phyloP scores from a whole-genome alignment of 1,140 invertebrate species.

The Saccostrea cuccullata region DNA sequence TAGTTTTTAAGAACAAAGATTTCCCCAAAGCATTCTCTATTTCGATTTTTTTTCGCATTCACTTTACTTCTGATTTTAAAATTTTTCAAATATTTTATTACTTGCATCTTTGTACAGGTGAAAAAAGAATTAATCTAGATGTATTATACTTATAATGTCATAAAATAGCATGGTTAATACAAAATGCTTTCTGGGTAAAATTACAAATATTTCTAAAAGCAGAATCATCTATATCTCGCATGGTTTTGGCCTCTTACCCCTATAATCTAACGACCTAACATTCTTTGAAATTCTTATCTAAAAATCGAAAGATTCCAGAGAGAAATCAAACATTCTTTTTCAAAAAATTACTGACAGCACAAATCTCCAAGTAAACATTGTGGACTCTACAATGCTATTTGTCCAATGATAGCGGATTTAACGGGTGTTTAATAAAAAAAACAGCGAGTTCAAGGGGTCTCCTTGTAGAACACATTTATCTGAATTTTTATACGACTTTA shows the following conservation, averaged over 20 bases:
- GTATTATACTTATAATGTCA: too few species aligned
- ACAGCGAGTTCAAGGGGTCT: constrained; percentile 11
- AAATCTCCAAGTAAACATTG: constrained; percentile 1
- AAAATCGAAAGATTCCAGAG: constrained; percentile 10
- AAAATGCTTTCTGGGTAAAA: too few species aligned
- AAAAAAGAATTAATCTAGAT: too few species aligned
- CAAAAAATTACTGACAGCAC: background rate
- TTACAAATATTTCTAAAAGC: too few species aligned
- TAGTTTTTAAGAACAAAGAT: too few species aligned
- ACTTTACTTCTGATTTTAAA: too few species aligned
- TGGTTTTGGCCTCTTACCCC: background rate
- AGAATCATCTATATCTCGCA: background rate
- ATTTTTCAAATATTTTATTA: too few species aligned
- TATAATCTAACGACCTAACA: background rate
- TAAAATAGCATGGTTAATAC: too few species aligned
- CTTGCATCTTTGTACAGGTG: too few species aligned
- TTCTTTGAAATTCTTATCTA: constrained; percentile 13
- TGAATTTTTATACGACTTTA: background rate
- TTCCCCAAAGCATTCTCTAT: too few species aligned
- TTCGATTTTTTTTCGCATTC: too few species aligned
- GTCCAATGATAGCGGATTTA: constrained; percentile 3
- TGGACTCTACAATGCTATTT: background rate
- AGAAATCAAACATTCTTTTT: background rate
- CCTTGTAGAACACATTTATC: constrained; percentile 24
- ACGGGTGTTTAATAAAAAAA: background rate